Percentiles rank a stretch among this genome's conserved stretches.
These are phyloP conservation scores for Gryllus longicercus DNA, from an alignment of 2,888 invertebrate genomes.

Conservation along the genomic window DNA sequence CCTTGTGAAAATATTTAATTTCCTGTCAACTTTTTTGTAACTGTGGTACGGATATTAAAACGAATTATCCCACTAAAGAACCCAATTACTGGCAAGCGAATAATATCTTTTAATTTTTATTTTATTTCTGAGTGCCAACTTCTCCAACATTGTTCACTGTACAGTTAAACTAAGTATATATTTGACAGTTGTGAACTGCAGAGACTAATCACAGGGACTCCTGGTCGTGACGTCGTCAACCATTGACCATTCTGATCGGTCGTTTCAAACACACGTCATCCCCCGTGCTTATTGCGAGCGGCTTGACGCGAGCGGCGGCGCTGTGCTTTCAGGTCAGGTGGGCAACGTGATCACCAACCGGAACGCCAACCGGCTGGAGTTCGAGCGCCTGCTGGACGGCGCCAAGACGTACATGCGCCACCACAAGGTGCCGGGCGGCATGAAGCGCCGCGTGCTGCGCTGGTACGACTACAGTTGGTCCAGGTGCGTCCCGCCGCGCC, in stretches of 20 bases:
- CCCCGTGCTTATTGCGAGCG: background rate
- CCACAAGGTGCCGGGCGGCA: constrained; percentile 92
- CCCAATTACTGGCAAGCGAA: no score
- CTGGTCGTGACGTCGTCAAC: background rate
- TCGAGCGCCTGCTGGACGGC: constrained; percentile 89
- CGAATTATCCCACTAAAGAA: no score
- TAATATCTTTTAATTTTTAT: no score
- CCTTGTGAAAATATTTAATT: no score
- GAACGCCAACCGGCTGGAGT: constrained; percentile 92
- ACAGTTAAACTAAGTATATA: no score
- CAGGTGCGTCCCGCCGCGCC: constrained; percentile 46
- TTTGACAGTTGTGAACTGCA: no score
- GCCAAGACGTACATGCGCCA: constrained; percentile 97
- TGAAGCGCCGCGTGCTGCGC: constrained; percentile 91
- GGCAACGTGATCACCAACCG: constrained; percentile 97
- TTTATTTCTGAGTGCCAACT: no score
- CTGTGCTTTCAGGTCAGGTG: constrained; percentile 70
- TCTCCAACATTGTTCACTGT: no score
- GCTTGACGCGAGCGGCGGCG: no score
- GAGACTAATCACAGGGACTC: no score
- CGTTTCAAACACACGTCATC: background rate
- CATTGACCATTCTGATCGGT: background rate
- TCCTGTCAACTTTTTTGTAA: no score
- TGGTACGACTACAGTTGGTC: constrained; percentile 99
- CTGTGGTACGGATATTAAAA: no score